Evolutionary conservation across 2,113 vertebrate species (phyloP).

Genomic region (Gambusia affinis): DNA sequence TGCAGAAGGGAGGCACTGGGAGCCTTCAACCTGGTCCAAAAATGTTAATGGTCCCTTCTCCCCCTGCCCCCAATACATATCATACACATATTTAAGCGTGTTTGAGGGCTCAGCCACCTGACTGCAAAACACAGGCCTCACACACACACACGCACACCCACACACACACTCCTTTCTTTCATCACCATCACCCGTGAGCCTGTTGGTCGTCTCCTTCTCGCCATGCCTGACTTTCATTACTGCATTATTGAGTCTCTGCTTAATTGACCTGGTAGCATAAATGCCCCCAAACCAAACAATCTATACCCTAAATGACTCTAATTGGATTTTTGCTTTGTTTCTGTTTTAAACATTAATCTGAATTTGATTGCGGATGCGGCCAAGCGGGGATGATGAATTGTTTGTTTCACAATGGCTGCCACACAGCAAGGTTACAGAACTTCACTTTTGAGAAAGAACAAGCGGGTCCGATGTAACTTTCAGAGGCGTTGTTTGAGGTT

Average conservation of each 20-base stretch:
- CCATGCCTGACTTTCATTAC: conserved; percentile 56
- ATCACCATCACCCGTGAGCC: conserved; percentile 27
- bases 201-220: conserved; percentile 7
- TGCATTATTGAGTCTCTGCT: conserved; percentile 70
- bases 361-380: conserved; percentile 67
- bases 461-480: not conserved
- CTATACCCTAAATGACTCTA: conserved; percentile 67
- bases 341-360: conserved; percentile 73
- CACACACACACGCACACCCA: not conserved
- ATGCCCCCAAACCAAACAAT: conserved; percentile 74
- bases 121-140: conserved; percentile 37
- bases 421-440: conserved; percentile 63
- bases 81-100: conserved; percentile 57
- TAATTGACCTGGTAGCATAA: conserved; percentile 74
- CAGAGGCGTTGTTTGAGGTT: conserved; percentile 22
- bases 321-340: conserved; percentile 70
- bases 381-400: conserved; percentile 72
- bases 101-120: not conserved
- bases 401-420: conserved; percentile 54
- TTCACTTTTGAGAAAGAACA: not conserved
- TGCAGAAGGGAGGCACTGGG: conserved; percentile 46
- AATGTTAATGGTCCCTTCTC: conserved; percentile 69
- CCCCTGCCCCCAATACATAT: conserved; percentile 54
- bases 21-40: conserved; percentile 70
- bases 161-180: conserved; percentile 2